Base-by-base conservation (phyloP, 1,140 invertebrate genomes). In the Atta colombica region DNA sequence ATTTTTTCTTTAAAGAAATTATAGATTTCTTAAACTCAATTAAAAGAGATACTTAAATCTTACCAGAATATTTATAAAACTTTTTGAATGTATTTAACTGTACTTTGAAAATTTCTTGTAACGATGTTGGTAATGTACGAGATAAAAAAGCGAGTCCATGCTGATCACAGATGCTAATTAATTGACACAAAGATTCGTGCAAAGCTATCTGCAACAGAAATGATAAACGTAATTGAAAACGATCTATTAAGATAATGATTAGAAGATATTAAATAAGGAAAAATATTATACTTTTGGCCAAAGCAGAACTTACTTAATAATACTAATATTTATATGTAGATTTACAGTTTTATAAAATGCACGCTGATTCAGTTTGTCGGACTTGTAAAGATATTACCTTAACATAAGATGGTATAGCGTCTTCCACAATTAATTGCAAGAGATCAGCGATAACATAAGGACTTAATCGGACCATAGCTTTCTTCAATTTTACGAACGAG, bases 41-140 rank as follows among this genome's bases (percentile, higher is more conserved):
- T 16, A 25, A 68, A n/a, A 49, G 35, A 69, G 14, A 55, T 10
- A 31, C 5, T 87, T 93, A 96, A 71, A 96, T 93, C 90, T 95
- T 95, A 39, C 95, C 95, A 72, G 91, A 93, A 81, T 94, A 96
- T 89, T 94, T 94, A 75, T 95, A 93, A 87, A 94, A 96, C 87
- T 94, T 95, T 31, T 94, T 95, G 78, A 95, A 96, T 18, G 91
- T 84, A 28, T 94, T 87, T 82, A 94, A 93, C 18, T 95, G 92
- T 7, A 88, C 90, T 81, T 95, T 95, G 69, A 96, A 95, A 39
- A 95, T 92, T 91, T 94, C 95, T 69, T 95, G 92, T 77, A 94
- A 93, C 0, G 94, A 93, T 58, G 90, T 25, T 55, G 94, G 91
- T 8, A 96, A 81, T 74, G 93, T 92, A 51, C 94, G 91, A 31